Conservation (phyloP, 2,888 invertebrate genomes). For the Rapana venosa region DNA sequence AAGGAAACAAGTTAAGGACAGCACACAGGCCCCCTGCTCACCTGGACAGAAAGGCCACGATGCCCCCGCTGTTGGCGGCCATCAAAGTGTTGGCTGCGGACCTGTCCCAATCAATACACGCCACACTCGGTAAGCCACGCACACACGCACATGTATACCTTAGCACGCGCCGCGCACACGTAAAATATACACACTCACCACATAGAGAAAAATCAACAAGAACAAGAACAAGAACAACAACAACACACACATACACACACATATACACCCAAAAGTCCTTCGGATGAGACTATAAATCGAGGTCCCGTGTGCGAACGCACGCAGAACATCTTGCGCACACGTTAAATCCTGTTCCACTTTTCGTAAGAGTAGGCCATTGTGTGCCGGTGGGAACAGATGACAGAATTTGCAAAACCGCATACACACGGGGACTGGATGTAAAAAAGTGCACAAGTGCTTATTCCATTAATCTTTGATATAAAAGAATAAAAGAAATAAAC, state of each 20-base stretch:
- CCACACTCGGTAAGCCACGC: background rate
- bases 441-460: too few relatives aligned
- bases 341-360: too few relatives aligned
- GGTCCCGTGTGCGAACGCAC: background rate
- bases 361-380: too few relatives aligned
- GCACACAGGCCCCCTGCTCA: background rate
- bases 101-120: conserved; percentile 27
- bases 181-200: background rate
- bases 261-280: background rate
- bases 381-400: too few relatives aligned
- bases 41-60: conserved; percentile 52
- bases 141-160: background rate
- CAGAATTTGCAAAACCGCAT: too few relatives aligned
- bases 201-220: background rate
- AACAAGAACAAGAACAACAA: background rate
- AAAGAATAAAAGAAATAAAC: too few relatives aligned
- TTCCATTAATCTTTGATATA: too few relatives aligned
- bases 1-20: too few relatives aligned
- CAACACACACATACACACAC: background rate
- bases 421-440: too few relatives aligned
- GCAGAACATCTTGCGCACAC: background rate
- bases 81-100: conserved; percentile 56
- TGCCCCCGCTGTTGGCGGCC: conserved; percentile 54
- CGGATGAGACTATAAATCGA: too few relatives aligned
- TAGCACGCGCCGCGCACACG: background rate